A percentile compares a stretch with the other conserved stretches of the same genome.
Conservation (phyloP, 2,888 invertebrate genomes). For the Nephrotoma appendiculata region DNA sequence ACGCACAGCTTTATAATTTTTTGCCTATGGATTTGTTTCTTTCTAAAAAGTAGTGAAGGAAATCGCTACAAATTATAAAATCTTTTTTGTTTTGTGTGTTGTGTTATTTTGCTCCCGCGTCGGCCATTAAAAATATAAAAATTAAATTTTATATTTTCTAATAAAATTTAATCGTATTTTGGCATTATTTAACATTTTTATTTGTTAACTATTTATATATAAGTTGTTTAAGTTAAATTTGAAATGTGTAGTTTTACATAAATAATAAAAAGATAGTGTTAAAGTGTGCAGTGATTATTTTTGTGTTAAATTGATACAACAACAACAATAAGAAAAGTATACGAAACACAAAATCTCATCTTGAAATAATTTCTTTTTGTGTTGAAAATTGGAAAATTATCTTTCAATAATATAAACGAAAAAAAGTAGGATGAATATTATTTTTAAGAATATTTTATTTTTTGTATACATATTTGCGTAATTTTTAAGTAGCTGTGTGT, state of each 20-base stretch:
- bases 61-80: background rate
- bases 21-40: background rate
- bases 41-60: background rate
- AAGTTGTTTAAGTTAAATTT: background rate
- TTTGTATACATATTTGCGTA: background rate
- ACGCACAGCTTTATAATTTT: background rate
- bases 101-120: conserved; percentile 1
- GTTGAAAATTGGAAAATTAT: background rate
- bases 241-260: background rate
- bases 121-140: conserved; percentile 1
- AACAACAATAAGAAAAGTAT: background rate
- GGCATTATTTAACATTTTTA: background rate
- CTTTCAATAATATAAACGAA: background rate
- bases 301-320: background rate
- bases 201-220: background rate
- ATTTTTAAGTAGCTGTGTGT: background rate
- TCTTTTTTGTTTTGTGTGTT: background rate
- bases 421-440: background rate
- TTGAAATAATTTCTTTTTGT: background rate
- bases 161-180: background rate
- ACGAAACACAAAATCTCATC: background rate
- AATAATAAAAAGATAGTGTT: background rate
- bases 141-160: background rate
- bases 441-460: background rate
- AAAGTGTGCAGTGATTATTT: background rate